Evolutionary conservation across 2,888 invertebrate genomes (phyloP).

Genomic region (Lepidochitona cinerea): DNA sequence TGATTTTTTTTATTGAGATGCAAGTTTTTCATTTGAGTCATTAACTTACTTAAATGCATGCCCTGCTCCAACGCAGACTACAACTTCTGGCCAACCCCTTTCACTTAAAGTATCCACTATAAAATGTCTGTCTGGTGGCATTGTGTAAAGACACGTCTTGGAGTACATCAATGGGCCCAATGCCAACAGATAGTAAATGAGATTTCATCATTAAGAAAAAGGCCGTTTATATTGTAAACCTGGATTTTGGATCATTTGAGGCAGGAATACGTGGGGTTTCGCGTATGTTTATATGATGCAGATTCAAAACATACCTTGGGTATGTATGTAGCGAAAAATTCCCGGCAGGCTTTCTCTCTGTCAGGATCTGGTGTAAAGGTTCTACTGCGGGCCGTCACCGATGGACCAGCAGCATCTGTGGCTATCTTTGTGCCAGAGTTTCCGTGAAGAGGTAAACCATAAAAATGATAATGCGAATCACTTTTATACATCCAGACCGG

Average conservation of each 20-base stretch:
- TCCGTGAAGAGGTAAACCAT: slow-evolving; percentile 61
- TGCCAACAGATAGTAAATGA: slow-evolving; percentile 40
- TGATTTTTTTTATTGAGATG: too few species aligned
- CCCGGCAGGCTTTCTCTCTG: slow-evolving; percentile 47
- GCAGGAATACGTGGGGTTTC: too few species aligned
- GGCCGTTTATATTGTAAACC: too few species aligned
- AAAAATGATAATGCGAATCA: slow-evolving; percentile 43
- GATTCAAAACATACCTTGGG: slow-evolving; percentile 60
- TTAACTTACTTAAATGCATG: slow-evolving; percentile 66
- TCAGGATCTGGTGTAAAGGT: slow-evolving; percentile 56
- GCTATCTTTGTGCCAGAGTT: slow-evolving; percentile 64
- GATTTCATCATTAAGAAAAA: not conserved
- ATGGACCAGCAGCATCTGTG: slow-evolving; percentile 60
- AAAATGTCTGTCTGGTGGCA: slow-evolving; percentile 66
- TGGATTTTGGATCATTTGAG: too few species aligned
- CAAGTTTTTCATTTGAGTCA: too few species aligned
- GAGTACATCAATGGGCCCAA: slow-evolving; percentile 61
- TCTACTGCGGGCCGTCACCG: slow-evolving; percentile 56
- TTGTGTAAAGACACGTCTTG: slow-evolving; percentile 67
- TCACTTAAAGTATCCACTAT: slow-evolving; percentile 57
- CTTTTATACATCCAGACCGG: slow-evolving; percentile 62
- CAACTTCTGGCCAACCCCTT: slow-evolving; percentile 56
- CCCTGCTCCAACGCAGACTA: slow-evolving; percentile 64
- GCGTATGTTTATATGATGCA: too few species aligned
- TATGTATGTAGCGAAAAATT: slow-evolving; percentile 48